A percentile compares a stretch with the other conserved stretches of the same genome.
Evolutionary conservation across 1,140 invertebrate species (phyloP).

Genomic region (Micrasema minimum): DNA sequence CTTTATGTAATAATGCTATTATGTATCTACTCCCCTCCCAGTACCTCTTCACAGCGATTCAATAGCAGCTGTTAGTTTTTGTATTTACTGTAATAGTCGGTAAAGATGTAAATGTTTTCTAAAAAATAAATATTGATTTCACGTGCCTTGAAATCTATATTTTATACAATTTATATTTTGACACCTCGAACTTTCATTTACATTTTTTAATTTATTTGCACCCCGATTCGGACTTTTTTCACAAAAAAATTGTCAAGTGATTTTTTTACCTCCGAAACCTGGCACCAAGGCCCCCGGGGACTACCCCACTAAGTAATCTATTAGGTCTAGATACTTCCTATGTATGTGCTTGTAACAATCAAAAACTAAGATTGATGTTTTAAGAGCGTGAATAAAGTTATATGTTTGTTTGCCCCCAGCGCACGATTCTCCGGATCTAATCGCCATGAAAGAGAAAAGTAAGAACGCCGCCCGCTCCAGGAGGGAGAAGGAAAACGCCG

Average conservation of each 20-base stretch:
- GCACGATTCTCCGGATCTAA: slow-evolving; percentile 24
- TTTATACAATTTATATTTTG: no score
- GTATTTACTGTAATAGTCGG: no score
- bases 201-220: no score
- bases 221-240: no score
- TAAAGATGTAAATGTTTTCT: no score
- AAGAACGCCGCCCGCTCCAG: slow-evolving; percentile 91
- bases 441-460: slow-evolving; percentile 90
- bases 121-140: not conserved
- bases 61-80: no score
- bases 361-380: not conserved
- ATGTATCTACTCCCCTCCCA: no score
- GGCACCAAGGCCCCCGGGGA: not conserved
- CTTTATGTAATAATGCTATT: no score
- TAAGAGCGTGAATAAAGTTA: not conserved
- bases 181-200: no score
- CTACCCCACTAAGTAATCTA: no score
- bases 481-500: slow-evolving; percentile 92
- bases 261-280: not conserved
- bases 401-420: slow-evolving; percentile 11
- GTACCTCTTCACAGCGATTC: no score
- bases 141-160: not conserved
- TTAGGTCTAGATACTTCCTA: not conserved
- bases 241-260: not conserved
- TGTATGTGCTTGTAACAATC: not conserved